Conservation (phyloP, 2,888 invertebrate genomes). For the Troides helena region DNA sequence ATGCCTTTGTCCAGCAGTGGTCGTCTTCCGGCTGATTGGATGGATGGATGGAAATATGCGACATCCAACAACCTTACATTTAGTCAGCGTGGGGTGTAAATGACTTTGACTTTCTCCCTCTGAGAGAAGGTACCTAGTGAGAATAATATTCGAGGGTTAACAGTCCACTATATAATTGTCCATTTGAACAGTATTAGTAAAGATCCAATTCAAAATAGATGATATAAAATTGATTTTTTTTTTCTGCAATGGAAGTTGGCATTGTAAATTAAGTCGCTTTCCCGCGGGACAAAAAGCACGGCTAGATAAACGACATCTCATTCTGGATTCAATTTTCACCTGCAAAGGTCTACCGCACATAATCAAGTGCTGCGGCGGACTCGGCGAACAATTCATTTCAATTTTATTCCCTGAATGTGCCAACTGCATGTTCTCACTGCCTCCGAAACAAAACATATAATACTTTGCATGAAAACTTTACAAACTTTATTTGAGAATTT, state of each 20-base stretch:
- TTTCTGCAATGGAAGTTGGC: neutral
- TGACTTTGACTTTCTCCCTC: too few relatives aligned
- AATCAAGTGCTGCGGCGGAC: constrained; percentile 54
- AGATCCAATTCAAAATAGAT: neutral
- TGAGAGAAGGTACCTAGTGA: too few relatives aligned
- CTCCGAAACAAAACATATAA: neutral
- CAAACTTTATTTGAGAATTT: neutral
- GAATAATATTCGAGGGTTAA: too few relatives aligned
- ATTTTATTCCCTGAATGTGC: constrained; percentile 59
- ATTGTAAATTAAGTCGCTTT: constrained; percentile 11
- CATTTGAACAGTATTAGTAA: neutral
- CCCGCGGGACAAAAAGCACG: constrained; percentile 8
- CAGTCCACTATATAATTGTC: neutral
- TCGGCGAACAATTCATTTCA: constrained; percentile 74
- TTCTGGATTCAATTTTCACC: constrained; percentile 67
- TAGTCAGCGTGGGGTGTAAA: too few relatives aligned
- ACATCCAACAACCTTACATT: too few relatives aligned
- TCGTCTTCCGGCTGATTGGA: too few relatives aligned
- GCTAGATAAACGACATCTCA: constrained; percentile 51
- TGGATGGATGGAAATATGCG: too few relatives aligned
- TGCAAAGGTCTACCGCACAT: constrained; percentile 58
- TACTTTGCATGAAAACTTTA: neutral
- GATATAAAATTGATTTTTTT: neutral
- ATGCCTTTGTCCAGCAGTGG: too few relatives aligned
- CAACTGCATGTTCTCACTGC: constrained; percentile 39